A percentile compares a stretch with the other conserved stretches of the same genome.
These are phyloP conservation scores for Leucophenga montana DNA, from an alignment of 2,888 invertebrate genomes.

Conservation along the genomic window DNA sequence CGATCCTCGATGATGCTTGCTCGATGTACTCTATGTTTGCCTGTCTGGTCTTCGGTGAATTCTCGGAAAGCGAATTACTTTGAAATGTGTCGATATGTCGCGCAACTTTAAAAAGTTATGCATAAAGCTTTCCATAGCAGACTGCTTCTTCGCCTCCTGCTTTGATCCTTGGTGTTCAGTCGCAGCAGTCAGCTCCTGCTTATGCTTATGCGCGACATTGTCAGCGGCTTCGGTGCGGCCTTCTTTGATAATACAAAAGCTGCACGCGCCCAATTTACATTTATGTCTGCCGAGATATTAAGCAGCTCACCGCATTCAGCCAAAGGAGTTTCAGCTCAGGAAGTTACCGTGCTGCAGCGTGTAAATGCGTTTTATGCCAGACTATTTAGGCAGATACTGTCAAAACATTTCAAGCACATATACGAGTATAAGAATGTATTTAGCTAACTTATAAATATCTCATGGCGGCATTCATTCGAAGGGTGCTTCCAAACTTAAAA, in stretches of 20 bases:
- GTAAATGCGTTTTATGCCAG: conserved; percentile 35
- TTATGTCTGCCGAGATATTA: conserved; percentile 72
- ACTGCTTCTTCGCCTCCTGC: conserved; percentile 37
- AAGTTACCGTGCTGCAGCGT: conserved; percentile 7
- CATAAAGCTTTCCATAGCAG: conserved; percentile 58
- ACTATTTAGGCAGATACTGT: conserved; percentile 62
- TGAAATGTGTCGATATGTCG: conserved; percentile 72
- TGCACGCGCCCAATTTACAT: conserved; percentile 74
- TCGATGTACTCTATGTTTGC: conserved; percentile 11
- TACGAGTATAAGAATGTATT: conserved; percentile 36
- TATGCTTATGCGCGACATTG: conserved; percentile 29
- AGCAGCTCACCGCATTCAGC: conserved; percentile 56
- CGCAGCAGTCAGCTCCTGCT: conserved; percentile 15
- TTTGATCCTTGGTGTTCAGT: conserved; percentile 13
- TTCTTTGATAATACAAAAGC: conserved; percentile 73
- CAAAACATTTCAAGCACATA: conserved; percentile 59
- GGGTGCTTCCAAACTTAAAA: conserved; percentile 48
- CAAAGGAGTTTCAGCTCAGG: conserved; percentile 22
- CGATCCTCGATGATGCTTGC: too few species aligned
- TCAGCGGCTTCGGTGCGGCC: conserved; percentile 60
- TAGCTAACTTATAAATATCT: conserved; percentile 60
- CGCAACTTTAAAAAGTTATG: conserved; percentile 70
- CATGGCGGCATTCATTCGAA: conserved; percentile 49
- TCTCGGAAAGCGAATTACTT: conserved; percentile 71
- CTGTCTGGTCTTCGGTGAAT: conserved; percentile 56